Evolutionary conservation across 2,113 vertebrate genomes (phyloP), one percentile per base, ranked within the genome.

Genomic region (Paratilapia polleni): DNA sequence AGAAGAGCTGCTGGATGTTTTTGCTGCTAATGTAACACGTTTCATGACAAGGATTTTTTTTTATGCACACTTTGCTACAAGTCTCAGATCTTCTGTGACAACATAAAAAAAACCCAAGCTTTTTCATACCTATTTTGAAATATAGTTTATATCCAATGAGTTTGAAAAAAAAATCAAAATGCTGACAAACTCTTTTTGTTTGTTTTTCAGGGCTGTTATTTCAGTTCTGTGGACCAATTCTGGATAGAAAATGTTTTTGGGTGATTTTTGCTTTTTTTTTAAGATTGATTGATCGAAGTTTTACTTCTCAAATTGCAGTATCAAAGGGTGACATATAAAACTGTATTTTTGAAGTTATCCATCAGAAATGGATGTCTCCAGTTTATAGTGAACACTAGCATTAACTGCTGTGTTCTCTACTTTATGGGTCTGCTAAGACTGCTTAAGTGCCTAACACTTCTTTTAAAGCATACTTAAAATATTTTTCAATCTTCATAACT

Each of bases 11-110:
- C 81, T 84, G 80, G 77, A 83, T 4, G 8, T 78, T 80, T 62
- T 66, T 47, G 60, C 81, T 90, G 81, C 78, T 77, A 17, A 77
- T 58, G 6, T 77, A 59, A 26, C 73, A 78, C n/a, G 19, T 73
- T 54, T 73, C 22, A 28, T 11, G 7, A 31, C 1, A 22, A 58
- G 15, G 41, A 81, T 24, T 38, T 58, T 34, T 31, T n/a, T 31
- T 38, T 8, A 38, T 8, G 38, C 15, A 28, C 19, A 2, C 0
- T 49, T 38, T 24, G 75, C 2, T 62, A 28, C 15, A 60, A 63
- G 59, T 56, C 8, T 17, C 24, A 68, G 43, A 47, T 26, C 28
- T 31, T 31, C 41, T 28, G 22, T 68, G 41, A 68, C 64, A 68
- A 68, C 43, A 14, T 68, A 68, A 68, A 68, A 24, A 68, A 47